A percentile compares a stretch with the other conserved stretches of the same genome.
Evolutionary conservation across 2,888 invertebrate genomes (phyloP).

Genomic region (Kryphioiulus occultus): DNA sequence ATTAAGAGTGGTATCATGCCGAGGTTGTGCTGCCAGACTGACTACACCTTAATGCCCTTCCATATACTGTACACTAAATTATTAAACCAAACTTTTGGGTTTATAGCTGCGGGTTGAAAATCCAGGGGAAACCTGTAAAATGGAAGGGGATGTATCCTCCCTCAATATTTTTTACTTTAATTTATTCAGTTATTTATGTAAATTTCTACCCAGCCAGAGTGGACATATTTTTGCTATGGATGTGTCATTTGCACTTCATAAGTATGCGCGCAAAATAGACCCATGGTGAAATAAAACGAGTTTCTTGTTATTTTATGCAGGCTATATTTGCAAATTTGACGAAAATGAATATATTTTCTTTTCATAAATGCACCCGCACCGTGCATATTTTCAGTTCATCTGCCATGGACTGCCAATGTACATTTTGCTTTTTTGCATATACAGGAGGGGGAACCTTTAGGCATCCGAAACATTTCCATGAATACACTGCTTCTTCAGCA

Average conservation of each 20-base stretch:
- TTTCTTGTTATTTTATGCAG: neutral
- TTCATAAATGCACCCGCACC: neutral
- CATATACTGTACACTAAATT: too few species aligned
- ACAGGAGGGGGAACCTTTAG: neutral
- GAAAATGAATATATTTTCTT: conserved; percentile 9
- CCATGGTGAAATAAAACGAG: neutral
- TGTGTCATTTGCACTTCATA: neutral
- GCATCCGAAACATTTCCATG: conserved; percentile 9
- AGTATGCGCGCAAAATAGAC: neutral
- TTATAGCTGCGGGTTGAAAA: neutral
- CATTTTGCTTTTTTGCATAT: neutral
- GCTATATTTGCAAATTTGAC: conserved; percentile 9
- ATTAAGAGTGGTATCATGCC: too few species aligned
- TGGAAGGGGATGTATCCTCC: neutral
- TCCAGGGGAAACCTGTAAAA: neutral
- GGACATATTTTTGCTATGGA: neutral
- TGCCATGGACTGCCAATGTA: neutral
- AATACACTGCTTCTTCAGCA: neutral
- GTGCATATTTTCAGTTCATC: neutral
- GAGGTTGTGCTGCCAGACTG: neutral
- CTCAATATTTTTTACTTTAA: neutral
- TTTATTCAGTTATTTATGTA: conserved; percentile 1
- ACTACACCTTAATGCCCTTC: too few species aligned
- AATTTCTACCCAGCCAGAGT: neutral
- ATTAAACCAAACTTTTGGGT: neutral